Base-by-base conservation (phyloP, 1,140 invertebrate genomes). In the Heliconius himera region DNA sequence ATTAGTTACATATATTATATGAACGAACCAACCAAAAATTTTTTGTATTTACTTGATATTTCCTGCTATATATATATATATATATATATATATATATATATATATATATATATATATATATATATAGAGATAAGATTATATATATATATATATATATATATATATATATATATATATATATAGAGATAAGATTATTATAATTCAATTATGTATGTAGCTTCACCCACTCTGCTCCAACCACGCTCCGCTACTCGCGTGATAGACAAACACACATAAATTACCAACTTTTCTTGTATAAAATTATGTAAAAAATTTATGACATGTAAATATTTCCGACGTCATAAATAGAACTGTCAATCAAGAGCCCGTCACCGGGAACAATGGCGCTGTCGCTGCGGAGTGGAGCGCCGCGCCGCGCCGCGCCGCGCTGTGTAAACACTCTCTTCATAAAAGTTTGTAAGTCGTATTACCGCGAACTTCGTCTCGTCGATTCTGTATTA, bases 321-420 rank as follows among this genome's bases (percentile, higher is more conserved):
- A 56, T 22, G n/a, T 56, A 56, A 56, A 56, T 56, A 56, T 22
- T 22, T 56, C 54, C 54, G 8, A 0, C 54, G 54, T 56, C 54
- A 56, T 56, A 56, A 56, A 56, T 22, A 56, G 54, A 56, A 56
- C 20, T 22, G 54, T 56, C 54, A 56, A n/a, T 56, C 54, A 56
- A 56, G 18, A n/a, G 54, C 54, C n/a, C n/a, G 54, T 56, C 54
- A 22, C 9, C n/a, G 54, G 8, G 20, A 56, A 56, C 54, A 56
- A n/a, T 56, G n/a, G n/a, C n/a, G 20, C 54, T 54, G 51, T 36
- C 33, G 20, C 16, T 54, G 51, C 13, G 16, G 51, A 54, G 51
- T 18, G 51, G 18, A 16, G 51, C 16, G 33, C 33, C 33, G 51
- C 51, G n/a, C 9, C 41, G n/a, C n/a, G 3, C 4, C 9, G 11